Percentiles rank a stretch among this genome's conserved stretches.
Evolutionary conservation across 2,888 invertebrate genomes (phyloP).

Genomic region (Conops quadrifasciatus): DNA sequence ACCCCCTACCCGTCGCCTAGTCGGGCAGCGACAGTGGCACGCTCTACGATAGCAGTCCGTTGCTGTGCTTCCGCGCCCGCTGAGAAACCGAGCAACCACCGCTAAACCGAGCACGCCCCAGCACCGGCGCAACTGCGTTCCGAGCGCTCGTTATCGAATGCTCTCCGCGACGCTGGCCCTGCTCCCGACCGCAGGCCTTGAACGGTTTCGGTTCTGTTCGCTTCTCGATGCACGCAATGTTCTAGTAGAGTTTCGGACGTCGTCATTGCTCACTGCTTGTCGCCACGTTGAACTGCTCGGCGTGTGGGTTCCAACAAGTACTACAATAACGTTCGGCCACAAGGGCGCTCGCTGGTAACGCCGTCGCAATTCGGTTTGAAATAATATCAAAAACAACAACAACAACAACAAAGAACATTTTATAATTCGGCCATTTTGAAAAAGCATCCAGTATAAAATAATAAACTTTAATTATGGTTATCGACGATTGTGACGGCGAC

Average conservation of each 20-base stretch:
- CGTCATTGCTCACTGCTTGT: slow-evolving; percentile 40
- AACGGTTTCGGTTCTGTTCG: slow-evolving; percentile 43
- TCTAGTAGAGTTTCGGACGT: slow-evolving; percentile 47
- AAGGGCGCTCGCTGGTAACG: slow-evolving; percentile 35
- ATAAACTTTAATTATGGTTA: background rate
- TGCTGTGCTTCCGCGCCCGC: no score
- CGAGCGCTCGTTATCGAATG: slow-evolving; percentile 34
- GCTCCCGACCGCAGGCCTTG: slow-evolving; percentile 28
- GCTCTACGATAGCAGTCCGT: slow-evolving; percentile 3
- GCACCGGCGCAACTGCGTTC: slow-evolving; percentile 45
- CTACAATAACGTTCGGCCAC: background rate
- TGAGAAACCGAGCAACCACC: background rate
- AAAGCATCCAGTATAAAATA: slow-evolving; percentile 3
- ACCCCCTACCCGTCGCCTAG: slow-evolving; percentile 35
- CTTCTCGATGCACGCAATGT: slow-evolving; percentile 46
- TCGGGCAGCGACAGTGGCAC: no score
- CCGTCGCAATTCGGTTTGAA: slow-evolving; percentile 25
- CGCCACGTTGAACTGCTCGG: slow-evolving; percentile 11
- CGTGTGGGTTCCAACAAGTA: background rate
- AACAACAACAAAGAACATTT: slow-evolving; percentile 12
- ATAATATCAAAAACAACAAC: background rate
- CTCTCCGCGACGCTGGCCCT: slow-evolving; percentile 44
- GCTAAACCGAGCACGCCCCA: slow-evolving; percentile 43
- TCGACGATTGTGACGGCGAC: background rate
- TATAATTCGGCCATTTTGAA: background rate